These are phyloP conservation scores for Notothenia rossii DNA, from an alignment of 2,113 vertebrate genomes.

Conservation along the genomic window DNA sequence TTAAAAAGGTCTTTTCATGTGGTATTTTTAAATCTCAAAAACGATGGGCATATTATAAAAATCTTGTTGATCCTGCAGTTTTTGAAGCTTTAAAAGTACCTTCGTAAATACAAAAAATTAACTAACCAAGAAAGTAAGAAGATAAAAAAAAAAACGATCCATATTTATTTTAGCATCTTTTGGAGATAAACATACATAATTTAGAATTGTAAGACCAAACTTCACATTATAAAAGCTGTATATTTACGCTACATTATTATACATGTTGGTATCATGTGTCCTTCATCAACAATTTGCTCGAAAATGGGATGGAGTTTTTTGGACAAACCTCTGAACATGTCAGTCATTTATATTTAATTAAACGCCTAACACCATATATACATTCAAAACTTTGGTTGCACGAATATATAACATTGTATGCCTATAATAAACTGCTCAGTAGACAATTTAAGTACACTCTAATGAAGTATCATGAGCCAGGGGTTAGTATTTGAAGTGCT, in stretches of 20 bases:
- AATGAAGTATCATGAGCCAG: slow-evolving; percentile 16
- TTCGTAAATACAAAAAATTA: too few species aligned
- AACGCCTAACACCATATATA: background rate
- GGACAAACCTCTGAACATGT: background rate
- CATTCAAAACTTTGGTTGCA: background rate
- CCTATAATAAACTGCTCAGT: background rate
- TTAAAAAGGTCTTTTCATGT: too few species aligned
- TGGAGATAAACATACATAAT: background rate
- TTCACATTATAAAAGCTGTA: background rate
- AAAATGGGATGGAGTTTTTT: background rate
- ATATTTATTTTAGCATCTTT: background rate
- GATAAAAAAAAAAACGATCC: too few species aligned
- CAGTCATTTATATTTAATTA: background rate
- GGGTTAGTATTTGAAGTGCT: background rate
- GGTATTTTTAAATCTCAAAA: too few species aligned
- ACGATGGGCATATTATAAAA: too few species aligned
- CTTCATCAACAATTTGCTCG: background rate
- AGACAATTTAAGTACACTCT: background rate
- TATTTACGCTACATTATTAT: background rate
- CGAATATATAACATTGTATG: background rate
- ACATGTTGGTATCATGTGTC: background rate
- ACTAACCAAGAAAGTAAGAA: too few species aligned
- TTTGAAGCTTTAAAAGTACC: too few species aligned
- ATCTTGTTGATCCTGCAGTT: too few species aligned
- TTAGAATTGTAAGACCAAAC: background rate